These are phyloP conservation scores for Chymomyza caudatula DNA, from an alignment of 2,888 invertebrate genomes.

Conservation along the genomic window DNA sequence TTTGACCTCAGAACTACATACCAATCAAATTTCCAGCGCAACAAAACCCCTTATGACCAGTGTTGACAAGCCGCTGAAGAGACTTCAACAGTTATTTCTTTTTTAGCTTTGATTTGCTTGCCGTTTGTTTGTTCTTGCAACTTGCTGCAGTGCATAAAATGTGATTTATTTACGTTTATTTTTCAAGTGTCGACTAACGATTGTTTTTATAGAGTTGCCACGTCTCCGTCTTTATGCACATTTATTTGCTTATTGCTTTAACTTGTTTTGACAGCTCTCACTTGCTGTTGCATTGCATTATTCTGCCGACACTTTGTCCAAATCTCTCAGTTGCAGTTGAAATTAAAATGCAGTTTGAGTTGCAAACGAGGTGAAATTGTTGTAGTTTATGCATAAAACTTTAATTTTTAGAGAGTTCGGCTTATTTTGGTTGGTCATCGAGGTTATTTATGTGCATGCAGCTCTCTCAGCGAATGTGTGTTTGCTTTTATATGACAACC, in stretches of 20 bases:
- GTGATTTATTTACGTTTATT: background rate
- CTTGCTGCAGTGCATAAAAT: background rate
- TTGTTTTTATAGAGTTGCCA: background rate
- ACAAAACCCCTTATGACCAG: too few species aligned
- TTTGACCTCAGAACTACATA: too few species aligned
- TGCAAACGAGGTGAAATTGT: background rate
- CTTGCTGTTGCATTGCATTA: background rate
- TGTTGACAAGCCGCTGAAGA: too few species aligned
- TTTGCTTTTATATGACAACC: background rate
- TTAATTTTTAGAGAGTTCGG: background rate
- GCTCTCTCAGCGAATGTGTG: too few species aligned
- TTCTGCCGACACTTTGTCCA: background rate
- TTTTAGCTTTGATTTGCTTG: background rate
- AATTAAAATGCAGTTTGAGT: conserved; percentile 6
- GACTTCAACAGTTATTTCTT: background rate
- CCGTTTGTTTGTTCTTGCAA: background rate
- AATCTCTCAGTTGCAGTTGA: conserved; percentile 18
- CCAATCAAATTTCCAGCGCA: too few species aligned
- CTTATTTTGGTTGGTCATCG: too few species aligned
- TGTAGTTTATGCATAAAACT: background rate
- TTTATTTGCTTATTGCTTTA: background rate
- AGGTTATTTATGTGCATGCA: background rate
- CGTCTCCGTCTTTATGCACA: background rate
- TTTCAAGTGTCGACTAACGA: background rate
- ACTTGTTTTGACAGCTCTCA: background rate